Percentiles rank a stretch among this genome's conserved stretches.
Evolutionary conservation across 2,113 vertebrate genomes (phyloP).

Genomic region (Microcebus jonahi): DNA sequence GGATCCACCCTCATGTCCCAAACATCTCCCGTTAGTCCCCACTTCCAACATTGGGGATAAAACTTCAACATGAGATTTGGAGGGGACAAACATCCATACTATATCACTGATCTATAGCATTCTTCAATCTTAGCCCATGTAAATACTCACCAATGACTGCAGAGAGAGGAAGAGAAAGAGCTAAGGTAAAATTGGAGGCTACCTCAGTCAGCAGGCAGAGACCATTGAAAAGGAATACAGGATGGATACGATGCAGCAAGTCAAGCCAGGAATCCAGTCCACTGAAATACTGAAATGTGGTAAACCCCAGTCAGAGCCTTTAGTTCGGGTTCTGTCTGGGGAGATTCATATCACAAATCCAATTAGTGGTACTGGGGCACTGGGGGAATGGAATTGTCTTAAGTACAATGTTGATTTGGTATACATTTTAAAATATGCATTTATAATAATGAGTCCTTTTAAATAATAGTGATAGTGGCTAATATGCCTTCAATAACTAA

Average conservation of each 20-base stretch:
- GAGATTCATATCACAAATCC: not conserved
- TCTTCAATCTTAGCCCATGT: not conserved
- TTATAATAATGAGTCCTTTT: not conserved
- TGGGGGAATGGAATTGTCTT: not conserved
- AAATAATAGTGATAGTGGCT: not conserved
- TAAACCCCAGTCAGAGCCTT: not conserved
- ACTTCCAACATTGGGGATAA: too few relatives aligned
- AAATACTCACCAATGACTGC: not conserved
- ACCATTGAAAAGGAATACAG: not conserved
- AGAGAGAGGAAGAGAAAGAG: not conserved
- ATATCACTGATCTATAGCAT: not conserved
- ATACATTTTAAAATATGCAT: not conserved
- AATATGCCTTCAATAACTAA: not conserved
- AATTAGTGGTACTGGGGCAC: not conserved
- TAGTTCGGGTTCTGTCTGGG: not conserved
- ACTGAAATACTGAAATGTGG: not conserved
- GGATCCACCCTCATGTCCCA: too few relatives aligned
- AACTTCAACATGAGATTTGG: too few relatives aligned
- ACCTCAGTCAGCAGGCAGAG: not conserved
- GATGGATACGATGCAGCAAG: not conserved
- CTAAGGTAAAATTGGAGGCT: not conserved
- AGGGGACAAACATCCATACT: too few relatives aligned
- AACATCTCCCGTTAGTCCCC: too few relatives aligned
- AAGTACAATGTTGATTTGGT: not conserved
- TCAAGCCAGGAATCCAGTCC: not conserved